Percentiles rank a stretch among this genome's conserved stretches.
Conservation (phyloP, 2,113 vertebrate genomes). For the Conger conger region DNA sequence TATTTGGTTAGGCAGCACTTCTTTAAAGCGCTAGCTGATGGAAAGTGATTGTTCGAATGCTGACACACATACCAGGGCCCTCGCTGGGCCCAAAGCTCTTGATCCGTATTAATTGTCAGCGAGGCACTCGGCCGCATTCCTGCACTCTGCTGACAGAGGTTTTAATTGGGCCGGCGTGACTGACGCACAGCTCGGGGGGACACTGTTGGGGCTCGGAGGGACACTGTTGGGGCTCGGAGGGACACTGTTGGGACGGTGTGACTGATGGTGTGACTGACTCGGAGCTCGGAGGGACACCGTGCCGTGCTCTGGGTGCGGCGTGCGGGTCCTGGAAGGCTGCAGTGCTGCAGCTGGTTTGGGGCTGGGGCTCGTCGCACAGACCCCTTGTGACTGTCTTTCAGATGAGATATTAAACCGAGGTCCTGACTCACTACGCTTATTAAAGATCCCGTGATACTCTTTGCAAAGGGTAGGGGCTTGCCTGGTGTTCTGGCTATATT, state of each 20-base stretch:
- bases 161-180: slow-evolving; percentile 7
- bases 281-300: not conserved
- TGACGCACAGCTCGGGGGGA: not conserved
- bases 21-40: not conserved
- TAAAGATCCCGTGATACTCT: too few species aligned
- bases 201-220: too few species aligned
- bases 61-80: not conserved
- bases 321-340: not conserved
- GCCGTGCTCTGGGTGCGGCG: not conserved
- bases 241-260: not conserved
- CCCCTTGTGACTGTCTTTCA: too few species aligned
- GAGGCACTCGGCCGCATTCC: slow-evolving; percentile 14
- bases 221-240: too few species aligned
- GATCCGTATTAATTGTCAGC: slow-evolving; percentile 13
- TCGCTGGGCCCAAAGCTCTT: not conserved
- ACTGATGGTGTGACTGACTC: slow-evolving; percentile 6
- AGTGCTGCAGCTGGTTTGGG: not conserved
- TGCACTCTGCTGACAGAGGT: slow-evolving; percentile 18
- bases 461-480: too few species aligned
- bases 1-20: not conserved
- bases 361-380: too few species aligned
- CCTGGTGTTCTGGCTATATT: too few species aligned
- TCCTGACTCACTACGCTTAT: too few species aligned
- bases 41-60: not conserved
- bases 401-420: too few species aligned